Conservation (phyloP, 2,113 vertebrate species). For the Apeltes quadracus region DNA sequence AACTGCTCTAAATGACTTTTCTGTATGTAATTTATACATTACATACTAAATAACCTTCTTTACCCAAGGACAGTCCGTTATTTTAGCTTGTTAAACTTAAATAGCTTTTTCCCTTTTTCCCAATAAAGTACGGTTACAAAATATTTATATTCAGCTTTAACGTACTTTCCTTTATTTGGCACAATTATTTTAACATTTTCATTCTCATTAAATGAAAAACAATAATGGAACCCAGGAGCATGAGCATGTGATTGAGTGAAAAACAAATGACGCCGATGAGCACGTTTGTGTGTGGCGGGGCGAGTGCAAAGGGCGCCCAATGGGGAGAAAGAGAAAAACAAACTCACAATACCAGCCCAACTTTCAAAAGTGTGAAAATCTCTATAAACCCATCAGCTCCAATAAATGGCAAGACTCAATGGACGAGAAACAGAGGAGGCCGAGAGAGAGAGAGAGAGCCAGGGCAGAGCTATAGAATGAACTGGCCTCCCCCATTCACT, state of each 20-base stretch:
- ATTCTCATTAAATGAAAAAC: constrained; percentile 4
- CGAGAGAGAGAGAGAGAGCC: constrained; percentile 81
- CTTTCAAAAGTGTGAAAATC: constrained; percentile 95
- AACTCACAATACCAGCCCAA: constrained; percentile 82
- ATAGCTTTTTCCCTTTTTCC: not conserved
- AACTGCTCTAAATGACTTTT: not conserved
- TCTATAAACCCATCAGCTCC: constrained; percentile 98
- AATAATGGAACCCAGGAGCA: constrained; percentile 4
- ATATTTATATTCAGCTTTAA: not conserved
- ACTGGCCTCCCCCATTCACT: constrained; percentile 95
- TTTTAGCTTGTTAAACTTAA: not conserved
- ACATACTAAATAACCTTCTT: not conserved
- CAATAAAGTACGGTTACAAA: not conserved
- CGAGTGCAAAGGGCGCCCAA: constrained; percentile 54
- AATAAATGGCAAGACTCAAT: constrained; percentile 92
- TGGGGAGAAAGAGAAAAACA: constrained; percentile 67
- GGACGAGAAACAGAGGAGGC: constrained; percentile 85
- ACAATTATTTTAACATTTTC: not conserved
- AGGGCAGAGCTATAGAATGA: constrained; percentile 86
- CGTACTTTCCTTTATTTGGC: not conserved
- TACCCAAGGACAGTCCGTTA: not conserved
- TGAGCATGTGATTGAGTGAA: constrained; percentile 21
- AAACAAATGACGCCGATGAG: constrained; percentile 27
- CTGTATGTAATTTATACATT: not conserved
- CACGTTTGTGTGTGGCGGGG: constrained; percentile 67